These are phyloP conservation scores for Trachops cirrhosus DNA, from an alignment of 2,797 vertebrate species.

Conservation along the genomic window DNA sequence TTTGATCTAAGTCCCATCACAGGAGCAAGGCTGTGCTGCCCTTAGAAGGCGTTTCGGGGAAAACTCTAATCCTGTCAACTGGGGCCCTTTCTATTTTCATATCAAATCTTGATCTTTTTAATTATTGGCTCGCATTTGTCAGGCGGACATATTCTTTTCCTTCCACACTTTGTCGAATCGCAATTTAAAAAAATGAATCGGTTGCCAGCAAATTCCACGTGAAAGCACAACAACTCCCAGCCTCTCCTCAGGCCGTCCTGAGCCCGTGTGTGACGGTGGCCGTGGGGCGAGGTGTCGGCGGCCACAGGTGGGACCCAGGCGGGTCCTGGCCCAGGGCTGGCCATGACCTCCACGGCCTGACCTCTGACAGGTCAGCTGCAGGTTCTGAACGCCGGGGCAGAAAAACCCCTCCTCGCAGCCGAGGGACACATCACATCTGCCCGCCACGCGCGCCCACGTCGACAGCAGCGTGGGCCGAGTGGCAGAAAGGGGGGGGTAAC, in stretches of 20 bases:
- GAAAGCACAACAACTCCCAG: not conserved
- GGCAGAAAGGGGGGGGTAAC: no score
- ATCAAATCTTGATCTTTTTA: not conserved
- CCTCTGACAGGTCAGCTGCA: no score
- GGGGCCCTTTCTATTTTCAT: not conserved
- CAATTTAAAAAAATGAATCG: not conserved
- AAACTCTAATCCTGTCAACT: not conserved
- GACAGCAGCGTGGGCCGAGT: no score
- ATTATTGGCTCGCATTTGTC: not conserved
- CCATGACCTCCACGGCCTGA: not conserved
- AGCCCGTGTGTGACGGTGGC: not conserved
- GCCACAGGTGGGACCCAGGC: accelerated
- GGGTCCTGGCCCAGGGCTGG: not conserved
- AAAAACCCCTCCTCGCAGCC: not conserved
- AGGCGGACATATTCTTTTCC: not conserved
- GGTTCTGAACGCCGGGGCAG: not conserved
- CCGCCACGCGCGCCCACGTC: no score
- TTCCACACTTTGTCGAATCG: not conserved
- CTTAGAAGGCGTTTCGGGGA: not conserved
- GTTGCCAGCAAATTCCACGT: not conserved
- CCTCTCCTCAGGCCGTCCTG: not conserved
- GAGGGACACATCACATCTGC: not conserved
- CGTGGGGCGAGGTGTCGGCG: not conserved
- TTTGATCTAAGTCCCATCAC: not conserved
- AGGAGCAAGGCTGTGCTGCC: not conserved